Evolutionary conservation across 2,797 vertebrate genomes (phyloP), one percentile per base, ranked within the genome.

Genomic region (Apogon talboti): DNA sequence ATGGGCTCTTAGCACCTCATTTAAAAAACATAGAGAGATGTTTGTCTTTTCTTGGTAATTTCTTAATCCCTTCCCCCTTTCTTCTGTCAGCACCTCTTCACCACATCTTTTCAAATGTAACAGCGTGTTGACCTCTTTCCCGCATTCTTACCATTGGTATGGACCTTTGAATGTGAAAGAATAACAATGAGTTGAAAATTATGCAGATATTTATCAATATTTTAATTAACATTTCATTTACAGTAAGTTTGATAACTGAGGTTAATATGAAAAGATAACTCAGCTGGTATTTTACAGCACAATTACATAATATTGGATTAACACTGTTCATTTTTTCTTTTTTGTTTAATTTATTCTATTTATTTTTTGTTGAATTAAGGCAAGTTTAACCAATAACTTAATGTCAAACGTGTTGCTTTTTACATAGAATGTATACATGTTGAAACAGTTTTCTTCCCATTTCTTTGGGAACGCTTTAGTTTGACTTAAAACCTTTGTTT

Each of bases 1-100:
- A 79, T 71, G 70, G 85, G 77, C 86, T 88, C 74, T 93, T 91
- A 89, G 72, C 86, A 71, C 88, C 89, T 90, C 52, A 89, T 92
- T 91, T 80, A 86, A 62, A 81, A 71, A 75, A 75, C 67, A 58
- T 71, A 55, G 56, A 76, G 79, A 75, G 77, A 92, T 88, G 86
- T 90, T 91, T 86, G 86, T 83, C 75, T 60, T 83, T 84, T 83
- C 72, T 74, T 51, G 33, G 19, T 58, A 11, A 58, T 64, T 63
- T 70, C 63, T 63, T 6, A 51, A 47, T 62, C 63, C 83, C 76
- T 62, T 47, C 82, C 84, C 78, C 69, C 61, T 77, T 74, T 67
- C 80, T 78, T 42, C 53, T 62, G 50, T 78, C 66, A 86, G 51
- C 77, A 66, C 77, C 70, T 72, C 71, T 67, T 47, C 66, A 76